Conservation (phyloP, 2,113 vertebrate species). For the Potamarius usumacintae region DNA sequence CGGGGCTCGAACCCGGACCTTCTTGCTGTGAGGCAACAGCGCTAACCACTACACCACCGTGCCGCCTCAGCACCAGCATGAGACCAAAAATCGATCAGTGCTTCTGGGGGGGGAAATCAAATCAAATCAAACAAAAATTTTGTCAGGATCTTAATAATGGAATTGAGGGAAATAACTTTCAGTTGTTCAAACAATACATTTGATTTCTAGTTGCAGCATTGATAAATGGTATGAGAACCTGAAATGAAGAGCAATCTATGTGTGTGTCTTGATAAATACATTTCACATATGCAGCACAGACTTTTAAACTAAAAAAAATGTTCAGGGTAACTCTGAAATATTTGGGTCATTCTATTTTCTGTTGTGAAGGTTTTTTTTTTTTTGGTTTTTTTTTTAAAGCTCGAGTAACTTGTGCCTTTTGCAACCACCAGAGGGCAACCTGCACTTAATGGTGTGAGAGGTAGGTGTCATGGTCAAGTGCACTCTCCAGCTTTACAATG, state of each 20-base stretch:
- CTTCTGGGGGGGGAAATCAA: background rate
- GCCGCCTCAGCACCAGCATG: background rate
- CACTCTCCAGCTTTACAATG: background rate
- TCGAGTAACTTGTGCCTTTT: background rate
- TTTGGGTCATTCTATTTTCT: background rate
- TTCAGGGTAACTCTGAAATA: too few species aligned
- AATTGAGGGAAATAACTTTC: background rate
- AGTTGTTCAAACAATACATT: background rate
- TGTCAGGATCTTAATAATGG: background rate
- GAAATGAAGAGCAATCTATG: background rate
- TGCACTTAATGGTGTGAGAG: background rate
- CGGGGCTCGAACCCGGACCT: too few species aligned
- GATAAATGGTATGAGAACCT: background rate
- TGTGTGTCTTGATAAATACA: background rate
- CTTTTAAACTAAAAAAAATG: background rate
- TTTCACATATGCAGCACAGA: background rate
- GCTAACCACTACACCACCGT: too few species aligned
- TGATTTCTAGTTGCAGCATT: background rate
- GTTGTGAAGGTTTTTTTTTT: background rate
- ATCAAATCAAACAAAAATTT: background rate
- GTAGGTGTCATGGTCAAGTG: background rate
- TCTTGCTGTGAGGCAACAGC: too few species aligned
- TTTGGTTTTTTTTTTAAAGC: too few species aligned
- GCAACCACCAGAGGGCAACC: conserved; percentile 5
- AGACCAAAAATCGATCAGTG: background rate